Percentiles rank a stretch among this genome's conserved stretches.
phyloP scores from a whole-genome alignment of 2,797 vertebrate species.

The Yasuhikotakia modesta region DNA sequence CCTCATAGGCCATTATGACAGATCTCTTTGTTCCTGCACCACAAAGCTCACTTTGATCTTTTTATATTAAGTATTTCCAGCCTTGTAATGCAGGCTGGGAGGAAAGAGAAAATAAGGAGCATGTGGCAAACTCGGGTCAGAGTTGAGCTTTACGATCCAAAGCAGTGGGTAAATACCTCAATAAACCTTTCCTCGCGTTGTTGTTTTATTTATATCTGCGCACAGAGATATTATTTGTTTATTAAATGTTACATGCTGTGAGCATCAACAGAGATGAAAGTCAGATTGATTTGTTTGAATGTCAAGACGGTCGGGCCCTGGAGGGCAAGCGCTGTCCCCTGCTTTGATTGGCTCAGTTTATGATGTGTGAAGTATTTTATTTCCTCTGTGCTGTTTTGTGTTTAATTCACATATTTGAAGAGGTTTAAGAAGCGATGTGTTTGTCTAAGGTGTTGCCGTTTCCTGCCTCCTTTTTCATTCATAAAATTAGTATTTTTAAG shows the following conservation, averaged over 20 bases:
- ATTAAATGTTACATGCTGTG: conserved; percentile 54
- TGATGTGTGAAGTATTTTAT: conserved; percentile 46
- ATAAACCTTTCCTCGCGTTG: conserved; percentile 60
- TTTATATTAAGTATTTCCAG: conserved; percentile 92
- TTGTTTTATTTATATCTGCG: conserved; percentile 41
- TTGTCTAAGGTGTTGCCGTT: conserved; percentile 53
- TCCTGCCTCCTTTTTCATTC: conserved; percentile 24
- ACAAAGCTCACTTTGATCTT: conserved; percentile 88
- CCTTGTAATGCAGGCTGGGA: conserved; percentile 76
- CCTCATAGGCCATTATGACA: conserved; percentile 74
- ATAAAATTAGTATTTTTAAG: conserved; percentile 1
- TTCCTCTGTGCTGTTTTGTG: conserved; percentile 8
- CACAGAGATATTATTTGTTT: conserved; percentile 49
- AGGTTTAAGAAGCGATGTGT: conserved; percentile 29
- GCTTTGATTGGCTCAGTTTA: conserved; percentile 52
- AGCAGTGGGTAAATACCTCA: conserved; percentile 83
- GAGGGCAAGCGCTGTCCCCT: background rate
- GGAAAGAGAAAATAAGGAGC: conserved; percentile 84
- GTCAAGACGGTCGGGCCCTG: conserved; percentile 50
- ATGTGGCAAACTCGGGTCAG: conserved; percentile 81
- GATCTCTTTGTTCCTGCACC: conserved; percentile 85
- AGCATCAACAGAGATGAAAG: conserved; percentile 65
- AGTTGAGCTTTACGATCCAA: conserved; percentile 82
- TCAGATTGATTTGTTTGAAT: conserved; percentile 67
- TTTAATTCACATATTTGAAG: conserved; percentile 46